Conservation (phyloP, 2,113 vertebrate species). For the Daubentonia madagascariensis region DNA sequence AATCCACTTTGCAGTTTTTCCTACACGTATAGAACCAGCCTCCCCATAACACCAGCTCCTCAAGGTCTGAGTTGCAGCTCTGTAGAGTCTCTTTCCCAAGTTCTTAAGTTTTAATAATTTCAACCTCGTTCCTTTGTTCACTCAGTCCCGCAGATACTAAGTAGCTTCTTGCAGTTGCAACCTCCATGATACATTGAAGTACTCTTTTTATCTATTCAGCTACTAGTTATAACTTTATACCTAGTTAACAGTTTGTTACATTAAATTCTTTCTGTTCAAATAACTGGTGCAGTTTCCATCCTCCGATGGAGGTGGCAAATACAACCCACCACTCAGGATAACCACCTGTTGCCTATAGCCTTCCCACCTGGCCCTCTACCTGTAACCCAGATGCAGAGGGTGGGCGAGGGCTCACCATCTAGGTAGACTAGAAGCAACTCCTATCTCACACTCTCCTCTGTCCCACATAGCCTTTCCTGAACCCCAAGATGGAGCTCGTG, state of each 20-base stretch:
- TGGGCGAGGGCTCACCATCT: background rate
- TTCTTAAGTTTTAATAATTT: background rate
- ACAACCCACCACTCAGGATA: background rate
- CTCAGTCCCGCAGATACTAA: too few relatives aligned
- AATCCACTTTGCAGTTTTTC: background rate
- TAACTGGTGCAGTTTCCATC: background rate
- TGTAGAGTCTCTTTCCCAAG: background rate
- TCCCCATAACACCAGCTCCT: background rate
- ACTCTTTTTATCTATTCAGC: background rate
- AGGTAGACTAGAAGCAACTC: background rate
- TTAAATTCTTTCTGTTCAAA: background rate
- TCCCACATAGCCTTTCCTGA: background rate
- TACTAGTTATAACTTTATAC: background rate
- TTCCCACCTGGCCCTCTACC: background rate
- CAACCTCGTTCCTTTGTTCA: background rate
- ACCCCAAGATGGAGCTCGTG: accelerated
- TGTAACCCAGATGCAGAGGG: background rate
- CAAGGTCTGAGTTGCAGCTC: background rate
- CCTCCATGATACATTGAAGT: too few relatives aligned
- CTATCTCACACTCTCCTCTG: background rate
- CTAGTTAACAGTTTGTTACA: background rate
- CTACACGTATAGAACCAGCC: accelerated
- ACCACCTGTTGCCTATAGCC: background rate
- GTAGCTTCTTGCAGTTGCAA: background rate
- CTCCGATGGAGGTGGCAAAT: too few relatives aligned